Base-by-base conservation (phyloP, 2,888 invertebrate species). In the Amphipyra berbera region DNA sequence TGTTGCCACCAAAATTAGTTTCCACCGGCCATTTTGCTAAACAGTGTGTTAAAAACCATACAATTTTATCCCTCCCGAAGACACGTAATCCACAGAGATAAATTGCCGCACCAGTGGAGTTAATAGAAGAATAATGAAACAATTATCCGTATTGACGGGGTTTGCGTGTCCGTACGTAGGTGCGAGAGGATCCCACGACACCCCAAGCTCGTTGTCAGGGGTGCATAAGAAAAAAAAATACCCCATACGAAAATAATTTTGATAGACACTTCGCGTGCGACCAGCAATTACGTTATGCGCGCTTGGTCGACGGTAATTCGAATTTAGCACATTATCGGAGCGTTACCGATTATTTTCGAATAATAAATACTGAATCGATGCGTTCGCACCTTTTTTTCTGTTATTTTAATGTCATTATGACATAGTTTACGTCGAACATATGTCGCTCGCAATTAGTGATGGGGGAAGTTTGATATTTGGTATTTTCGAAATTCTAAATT, bases 81-180 rank as follows among this genome's bases (percentile, higher is more conserved):
- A 60, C 68, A 68, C 69, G 73, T 70, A 66, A 67, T 79, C 74
- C 76, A 73, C 80, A 75, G 79, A 87, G 87, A 92, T 86, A 90
- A 89, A 91, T 92, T 82, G 86, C 85, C 84, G 84, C 85, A 77
- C 85, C 88, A 89, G 85, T 83, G 88, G 91, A 94, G 94, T 94
- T 94, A 94, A 94, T 94, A 92, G 89, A 92, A 92, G 89, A 93
- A 93, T 94, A 94, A 94, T 94, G 94, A 92, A 93, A 94, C 93
- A 94, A 94, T 94, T 94, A 94, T 90, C 83, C 79, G 82, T 88
- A 88, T 90, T 88, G 91, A 87, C 90, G 90, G 86, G 84, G 81
- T 81, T 92, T 86, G 93, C 94, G 93, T 94, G 90, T 85, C 85
- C 80, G 83, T 70, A 38, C 78, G 66, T 78, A 78, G 78, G 78